These are phyloP conservation scores for Pollenia amentaria DNA, from an alignment of 2,888 invertebrate species.

Conservation along the genomic window DNA sequence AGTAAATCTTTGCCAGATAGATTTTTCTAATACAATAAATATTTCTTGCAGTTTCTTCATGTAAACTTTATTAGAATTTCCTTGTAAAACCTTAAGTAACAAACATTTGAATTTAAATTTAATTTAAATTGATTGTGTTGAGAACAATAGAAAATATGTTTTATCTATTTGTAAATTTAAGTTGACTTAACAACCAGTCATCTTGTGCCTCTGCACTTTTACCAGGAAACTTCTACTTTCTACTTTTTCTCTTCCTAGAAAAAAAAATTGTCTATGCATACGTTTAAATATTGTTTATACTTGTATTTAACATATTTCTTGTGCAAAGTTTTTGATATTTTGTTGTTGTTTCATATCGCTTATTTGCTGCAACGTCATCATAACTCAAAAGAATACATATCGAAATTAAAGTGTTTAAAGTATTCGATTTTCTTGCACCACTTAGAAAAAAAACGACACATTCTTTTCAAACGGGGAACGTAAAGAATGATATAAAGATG, in stretches of 20 bases:
- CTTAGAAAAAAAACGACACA: too few relatives aligned
- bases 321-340: too few relatives aligned
- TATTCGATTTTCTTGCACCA: too few relatives aligned
- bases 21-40: background rate
- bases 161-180: background rate
- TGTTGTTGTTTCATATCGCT: too few relatives aligned
- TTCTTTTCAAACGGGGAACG: too few relatives aligned
- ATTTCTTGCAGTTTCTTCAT: background rate
- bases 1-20: background rate
- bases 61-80: background rate
- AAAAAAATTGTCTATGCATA: background rate
- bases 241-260: background rate
- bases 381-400: too few relatives aligned
- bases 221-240: background rate
- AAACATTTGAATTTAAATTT: slow-evolving; percentile 29
- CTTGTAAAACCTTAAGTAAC: background rate
- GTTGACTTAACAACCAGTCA: slow-evolving; percentile 24
- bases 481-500: too few relatives aligned
- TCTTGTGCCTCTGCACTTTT: slow-evolving; percentile 5
- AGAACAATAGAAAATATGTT: slow-evolving; percentile 14
- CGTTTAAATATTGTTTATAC: background rate
- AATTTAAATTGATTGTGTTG: slow-evolving; percentile 16
- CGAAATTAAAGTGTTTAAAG: too few relatives aligned
- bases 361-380: too few relatives aligned
- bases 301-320: background rate